Percentiles rank a stretch among this genome's conserved stretches.
Conservation (phyloP, 2,888 invertebrate species). For the Hylaea fasciaria region DNA sequence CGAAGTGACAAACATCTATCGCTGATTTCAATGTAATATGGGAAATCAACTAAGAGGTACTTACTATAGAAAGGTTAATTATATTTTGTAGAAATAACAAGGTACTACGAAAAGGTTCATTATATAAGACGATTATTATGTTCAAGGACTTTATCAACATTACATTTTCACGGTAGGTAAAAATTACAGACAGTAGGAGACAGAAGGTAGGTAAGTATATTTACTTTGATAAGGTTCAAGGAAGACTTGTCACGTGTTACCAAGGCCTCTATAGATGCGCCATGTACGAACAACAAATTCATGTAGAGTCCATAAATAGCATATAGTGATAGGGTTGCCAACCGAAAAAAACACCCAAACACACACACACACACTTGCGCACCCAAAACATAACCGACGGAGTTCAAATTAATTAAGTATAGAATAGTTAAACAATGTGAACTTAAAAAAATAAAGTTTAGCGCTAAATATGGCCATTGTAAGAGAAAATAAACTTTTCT, state of each 20-base stretch:
- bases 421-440: neutral
- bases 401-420: too few species aligned
- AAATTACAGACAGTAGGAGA: neutral
- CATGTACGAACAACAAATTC: too few species aligned
- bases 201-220: too few species aligned
- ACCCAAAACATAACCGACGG: too few species aligned
- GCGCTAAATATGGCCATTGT: neutral
- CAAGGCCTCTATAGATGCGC: neutral
- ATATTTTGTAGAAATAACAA: neutral
- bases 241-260: neutral
- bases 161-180: neutral
- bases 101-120: too few species aligned
- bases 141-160: neutral
- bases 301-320: constrained; percentile 20
- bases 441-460: neutral
- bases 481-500: too few species aligned
- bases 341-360: neutral
- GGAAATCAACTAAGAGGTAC: neutral
- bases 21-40: neutral
- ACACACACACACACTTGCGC: too few species aligned
- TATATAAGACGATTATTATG: too few species aligned
- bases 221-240: constrained; percentile 5
- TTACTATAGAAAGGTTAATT: neutral
- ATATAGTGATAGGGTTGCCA: constrained; percentile 12
- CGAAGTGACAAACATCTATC: neutral